phyloP scores from a whole-genome alignment of 2,888 invertebrate genomes.

The Calliopum simillimum region DNA sequence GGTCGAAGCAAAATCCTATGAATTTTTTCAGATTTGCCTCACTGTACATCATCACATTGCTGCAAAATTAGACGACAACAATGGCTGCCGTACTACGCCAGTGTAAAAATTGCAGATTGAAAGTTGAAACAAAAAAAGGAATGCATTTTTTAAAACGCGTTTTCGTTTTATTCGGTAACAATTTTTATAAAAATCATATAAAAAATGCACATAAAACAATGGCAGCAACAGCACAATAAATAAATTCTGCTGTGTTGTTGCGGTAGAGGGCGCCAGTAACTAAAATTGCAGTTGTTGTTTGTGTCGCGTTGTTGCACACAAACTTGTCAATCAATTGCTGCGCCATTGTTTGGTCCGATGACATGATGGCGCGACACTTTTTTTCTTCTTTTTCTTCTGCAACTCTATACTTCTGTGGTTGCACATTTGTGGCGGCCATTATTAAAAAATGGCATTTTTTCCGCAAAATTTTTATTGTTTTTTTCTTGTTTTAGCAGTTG shows the following conservation, averaged over 20 bases:
- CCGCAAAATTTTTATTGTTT: slow-evolving; percentile 20
- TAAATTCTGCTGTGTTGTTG: slow-evolving; percentile 25
- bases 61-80: slow-evolving; percentile 6
- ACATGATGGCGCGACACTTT: slow-evolving; percentile 50
- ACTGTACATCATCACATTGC: not conserved
- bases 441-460: slow-evolving; percentile 40
- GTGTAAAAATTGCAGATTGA: slow-evolving; percentile 30
- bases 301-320: slow-evolving; percentile 43
- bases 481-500: not conserved
- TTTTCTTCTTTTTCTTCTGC: slow-evolving; percentile 34
- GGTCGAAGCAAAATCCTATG: no score
- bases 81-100: slow-evolving; percentile 39
- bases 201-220: not conserved
- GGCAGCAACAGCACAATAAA: slow-evolving; percentile 18
- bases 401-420: slow-evolving; percentile 1
- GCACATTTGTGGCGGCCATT: slow-evolving; percentile 40
- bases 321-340: slow-evolving; percentile 53
- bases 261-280: slow-evolving; percentile 35
- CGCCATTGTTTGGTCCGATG: slow-evolving; percentile 51
- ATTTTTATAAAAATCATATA: not conserved
- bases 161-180: not conserved
- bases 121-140: not conserved
- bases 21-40: no score
- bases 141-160: slow-evolving; percentile 9
- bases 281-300: not conserved